Evolutionary conservation across 2,888 invertebrate species (phyloP).

Genomic region (Eurytoma californica): DNA sequence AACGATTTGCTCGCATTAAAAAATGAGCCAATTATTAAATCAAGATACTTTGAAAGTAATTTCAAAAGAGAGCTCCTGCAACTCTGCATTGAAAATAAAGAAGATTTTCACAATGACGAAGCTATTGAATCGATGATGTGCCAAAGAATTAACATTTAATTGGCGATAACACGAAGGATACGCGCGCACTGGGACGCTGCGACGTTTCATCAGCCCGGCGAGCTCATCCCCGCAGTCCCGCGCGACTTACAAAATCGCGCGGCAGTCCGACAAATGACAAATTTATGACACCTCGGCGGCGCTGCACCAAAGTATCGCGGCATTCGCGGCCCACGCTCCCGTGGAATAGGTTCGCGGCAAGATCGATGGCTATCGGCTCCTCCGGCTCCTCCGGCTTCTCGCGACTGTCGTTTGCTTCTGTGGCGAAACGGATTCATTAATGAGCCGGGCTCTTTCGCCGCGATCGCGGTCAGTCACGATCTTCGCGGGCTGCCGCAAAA

Average conservation of each 20-base stretch:
- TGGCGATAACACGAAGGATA: too few species aligned
- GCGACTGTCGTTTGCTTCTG: slow-evolving; percentile 1
- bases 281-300: slow-evolving; percentile 31
- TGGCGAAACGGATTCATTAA: slow-evolving; percentile 46
- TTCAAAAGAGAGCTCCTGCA: too few species aligned
- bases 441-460: slow-evolving; percentile 10
- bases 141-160: too few species aligned
- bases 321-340: background rate
- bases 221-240: background rate
- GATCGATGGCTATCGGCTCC: slow-evolving; percentile 25
- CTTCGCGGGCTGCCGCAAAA: slow-evolving; percentile 18
- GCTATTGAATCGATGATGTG: too few species aligned
- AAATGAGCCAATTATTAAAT: too few species aligned
- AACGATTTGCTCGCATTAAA: too few species aligned
- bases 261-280: slow-evolving; percentile 39
- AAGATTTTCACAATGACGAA: too few species aligned
- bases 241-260: slow-evolving; percentile 17
- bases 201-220: slow-evolving; percentile 21
- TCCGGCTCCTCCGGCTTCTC: background rate
- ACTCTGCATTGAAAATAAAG: too few species aligned
- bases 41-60: too few species aligned
- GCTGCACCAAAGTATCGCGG: too few species aligned
- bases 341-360: background rate
- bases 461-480: slow-evolving; percentile 47
- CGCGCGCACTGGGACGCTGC: background rate